These are phyloP conservation scores for Champsocephalus gunnari DNA, from an alignment of 2,797 vertebrate genomes.

Conservation along the genomic window DNA sequence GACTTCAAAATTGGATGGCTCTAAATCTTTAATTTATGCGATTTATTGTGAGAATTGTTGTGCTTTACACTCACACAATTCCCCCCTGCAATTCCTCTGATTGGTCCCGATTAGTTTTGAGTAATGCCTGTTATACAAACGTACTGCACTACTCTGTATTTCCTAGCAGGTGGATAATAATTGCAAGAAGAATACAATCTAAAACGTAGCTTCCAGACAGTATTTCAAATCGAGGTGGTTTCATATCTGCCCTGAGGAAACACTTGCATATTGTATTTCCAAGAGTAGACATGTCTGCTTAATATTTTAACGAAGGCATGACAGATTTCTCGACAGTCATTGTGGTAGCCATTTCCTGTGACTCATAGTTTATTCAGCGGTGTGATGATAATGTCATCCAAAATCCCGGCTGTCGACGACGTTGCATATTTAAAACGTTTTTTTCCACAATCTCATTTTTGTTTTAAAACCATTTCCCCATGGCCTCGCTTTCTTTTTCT, in stretches of 20 bases:
- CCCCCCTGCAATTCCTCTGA: background rate
- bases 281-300: slow-evolving; percentile 16
- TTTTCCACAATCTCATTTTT: slow-evolving; percentile 2
- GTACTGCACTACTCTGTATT: background rate
- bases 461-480: slow-evolving; percentile 26
- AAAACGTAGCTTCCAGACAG: slow-evolving; percentile 2
- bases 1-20: slow-evolving; percentile 20
- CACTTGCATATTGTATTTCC: slow-evolving; percentile 8
- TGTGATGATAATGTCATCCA: slow-evolving; percentile 28
- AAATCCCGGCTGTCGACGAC: slow-evolving; percentile 18
- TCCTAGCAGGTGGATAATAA: slow-evolving; percentile 4
- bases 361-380: slow-evolving; percentile 35
- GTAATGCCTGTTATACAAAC: background rate
- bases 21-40: slow-evolving; percentile 28
- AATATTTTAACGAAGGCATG: slow-evolving; percentile 26
- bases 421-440: slow-evolving; percentile 34
- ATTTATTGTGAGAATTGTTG: slow-evolving; percentile 24
- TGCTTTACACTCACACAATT: background rate
- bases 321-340: slow-evolving; percentile 7
- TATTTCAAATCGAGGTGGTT: slow-evolving; percentile 24
- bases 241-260: slow-evolving; percentile 23
- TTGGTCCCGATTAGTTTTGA: background rate
- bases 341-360: slow-evolving; percentile 17
- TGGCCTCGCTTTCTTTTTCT: slow-evolving; percentile 12
- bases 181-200: slow-evolving; percentile 1